phyloP scores from a whole-genome alignment of 2,113 vertebrate genomes.

The Neogale vison region DNA sequence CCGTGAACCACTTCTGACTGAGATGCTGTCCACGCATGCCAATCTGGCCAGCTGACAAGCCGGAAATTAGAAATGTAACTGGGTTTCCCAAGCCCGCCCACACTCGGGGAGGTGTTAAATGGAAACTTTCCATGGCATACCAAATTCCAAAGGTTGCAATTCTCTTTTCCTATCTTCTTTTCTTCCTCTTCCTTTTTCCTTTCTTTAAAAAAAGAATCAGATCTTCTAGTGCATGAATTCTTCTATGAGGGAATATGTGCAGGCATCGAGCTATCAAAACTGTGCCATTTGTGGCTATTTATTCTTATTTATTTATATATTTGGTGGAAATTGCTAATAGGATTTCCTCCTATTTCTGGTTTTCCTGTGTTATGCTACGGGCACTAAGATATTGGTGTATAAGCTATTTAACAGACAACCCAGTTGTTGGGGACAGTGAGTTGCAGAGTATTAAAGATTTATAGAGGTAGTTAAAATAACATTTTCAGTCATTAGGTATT shows the following conservation, averaged over 20 bases:
- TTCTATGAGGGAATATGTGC: background rate
- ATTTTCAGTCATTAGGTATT: constrained; percentile 26
- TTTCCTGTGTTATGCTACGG: constrained; percentile 17
- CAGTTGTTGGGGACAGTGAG: background rate
- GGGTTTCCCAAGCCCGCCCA: background rate
- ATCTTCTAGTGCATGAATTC: background rate
- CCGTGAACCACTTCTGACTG: background rate
- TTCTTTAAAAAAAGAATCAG: background rate
- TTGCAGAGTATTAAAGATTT: constrained; percentile 38
- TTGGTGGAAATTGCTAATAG: background rate
- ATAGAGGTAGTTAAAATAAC: background rate
- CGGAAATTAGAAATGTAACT: background rate
- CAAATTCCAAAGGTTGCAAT: background rate
- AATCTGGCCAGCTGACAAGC: background rate
- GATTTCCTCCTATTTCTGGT: constrained; percentile 19
- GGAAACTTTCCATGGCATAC: background rate
- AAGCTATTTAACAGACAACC: constrained; percentile 41
- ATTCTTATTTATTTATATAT: constrained; percentile 64
- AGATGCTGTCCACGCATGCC: background rate
- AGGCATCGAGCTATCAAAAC: background rate
- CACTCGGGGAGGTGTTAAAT: background rate
- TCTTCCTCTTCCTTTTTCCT: background rate
- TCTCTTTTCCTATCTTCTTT: background rate
- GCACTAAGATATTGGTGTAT: background rate
- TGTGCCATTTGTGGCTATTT: background rate